phyloP scores from a whole-genome alignment of 2,797 vertebrate species.

The Sebastes steindachneri region DNA sequence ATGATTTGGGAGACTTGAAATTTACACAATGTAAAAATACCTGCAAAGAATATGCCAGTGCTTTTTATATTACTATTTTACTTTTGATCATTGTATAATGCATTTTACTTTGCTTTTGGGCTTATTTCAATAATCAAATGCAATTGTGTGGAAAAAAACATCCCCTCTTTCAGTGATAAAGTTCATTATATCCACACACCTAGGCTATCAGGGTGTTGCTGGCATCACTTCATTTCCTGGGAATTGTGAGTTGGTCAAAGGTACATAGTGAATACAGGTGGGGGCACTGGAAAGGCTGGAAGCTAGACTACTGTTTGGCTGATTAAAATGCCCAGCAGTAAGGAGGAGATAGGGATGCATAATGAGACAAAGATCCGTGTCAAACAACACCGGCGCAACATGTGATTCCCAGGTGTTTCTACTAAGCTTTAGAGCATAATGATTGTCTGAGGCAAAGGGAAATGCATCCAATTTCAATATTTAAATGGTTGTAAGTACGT shows the following conservation, averaged over 20 bases:
- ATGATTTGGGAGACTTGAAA: background rate
- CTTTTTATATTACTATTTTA: background rate
- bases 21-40: background rate
- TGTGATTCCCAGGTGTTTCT: conserved; percentile 19
- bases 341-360: conserved; percentile 18
- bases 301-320: conserved; percentile 15
- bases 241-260: conserved; percentile 10
- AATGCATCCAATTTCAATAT: conserved; percentile 27
- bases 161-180: background rate
- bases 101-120: background rate
- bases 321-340: conserved; percentile 49
- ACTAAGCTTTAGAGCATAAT: conserved; percentile 18
- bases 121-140: background rate
- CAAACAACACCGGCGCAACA: conserved; percentile 25
- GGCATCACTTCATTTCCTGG: background rate
- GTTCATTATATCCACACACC: background rate
- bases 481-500: background rate
- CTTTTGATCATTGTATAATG: background rate
- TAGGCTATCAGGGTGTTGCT: conserved; percentile 4
- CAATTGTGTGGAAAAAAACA: background rate
- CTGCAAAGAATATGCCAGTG: background rate
- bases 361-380: conserved; percentile 55
- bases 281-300: background rate
- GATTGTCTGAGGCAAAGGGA: conserved; percentile 1
- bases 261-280: conserved; percentile 11